Percentiles rank a stretch among this genome's conserved stretches.
Evolutionary conservation across 2,113 vertebrate genomes (phyloP).

Genomic region (Triplophysa tibetana): DNA sequence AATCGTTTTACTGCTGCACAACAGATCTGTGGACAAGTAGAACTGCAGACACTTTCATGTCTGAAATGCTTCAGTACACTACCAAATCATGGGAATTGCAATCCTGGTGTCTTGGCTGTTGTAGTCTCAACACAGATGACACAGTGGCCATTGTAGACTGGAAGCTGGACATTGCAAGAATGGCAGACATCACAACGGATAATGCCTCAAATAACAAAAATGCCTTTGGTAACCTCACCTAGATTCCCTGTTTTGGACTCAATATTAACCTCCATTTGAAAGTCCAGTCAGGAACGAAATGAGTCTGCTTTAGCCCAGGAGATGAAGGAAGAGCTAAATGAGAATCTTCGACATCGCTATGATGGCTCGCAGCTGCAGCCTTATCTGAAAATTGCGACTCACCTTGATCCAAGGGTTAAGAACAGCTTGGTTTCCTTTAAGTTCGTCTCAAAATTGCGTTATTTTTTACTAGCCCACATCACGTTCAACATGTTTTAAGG

Average conservation of each 20-base stretch:
- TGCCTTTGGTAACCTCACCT: neutral
- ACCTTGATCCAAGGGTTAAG: conserved; percentile 40
- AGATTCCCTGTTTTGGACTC: conserved; percentile 8
- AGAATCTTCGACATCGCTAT: neutral
- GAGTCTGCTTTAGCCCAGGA: neutral
- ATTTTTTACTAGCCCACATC: too few relatives aligned
- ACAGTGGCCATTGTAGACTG: too few relatives aligned
- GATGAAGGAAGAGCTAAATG: neutral
- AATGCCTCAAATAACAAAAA: conserved; percentile 48
- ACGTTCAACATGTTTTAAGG: too few relatives aligned
- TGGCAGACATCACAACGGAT: conserved; percentile 45
- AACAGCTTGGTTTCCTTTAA: too few relatives aligned
- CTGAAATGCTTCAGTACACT: too few relatives aligned
- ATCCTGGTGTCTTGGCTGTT: too few relatives aligned
- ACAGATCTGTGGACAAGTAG: conserved; percentile 34
- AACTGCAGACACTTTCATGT: neutral
- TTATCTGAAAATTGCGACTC: neutral
- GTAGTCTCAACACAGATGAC: too few relatives aligned
- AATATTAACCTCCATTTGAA: conserved; percentile 2
- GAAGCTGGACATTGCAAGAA: neutral
- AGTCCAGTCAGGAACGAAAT: neutral
- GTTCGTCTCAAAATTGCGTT: too few relatives aligned
- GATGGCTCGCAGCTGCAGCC: neutral
- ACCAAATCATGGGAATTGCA: too few relatives aligned
- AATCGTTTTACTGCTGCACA: conserved; percentile 24